These are phyloP conservation scores for Aphelenchoides avenae DNA, from an alignment of 1,140 invertebrate species.

Conservation along the genomic window DNA sequence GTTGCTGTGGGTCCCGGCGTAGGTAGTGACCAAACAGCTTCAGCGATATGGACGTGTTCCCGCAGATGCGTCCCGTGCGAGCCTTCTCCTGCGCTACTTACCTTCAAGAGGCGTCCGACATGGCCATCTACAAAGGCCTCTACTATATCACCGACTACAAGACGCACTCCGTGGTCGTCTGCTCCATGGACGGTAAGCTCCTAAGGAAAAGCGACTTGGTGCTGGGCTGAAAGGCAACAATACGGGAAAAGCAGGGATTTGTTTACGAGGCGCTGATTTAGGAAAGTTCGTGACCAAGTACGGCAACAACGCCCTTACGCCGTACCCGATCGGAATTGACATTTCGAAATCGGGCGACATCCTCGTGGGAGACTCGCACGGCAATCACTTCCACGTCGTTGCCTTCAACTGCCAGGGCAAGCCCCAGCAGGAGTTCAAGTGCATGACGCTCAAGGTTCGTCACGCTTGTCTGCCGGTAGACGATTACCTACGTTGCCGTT, in stretches of 20 bases:
- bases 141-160: slow-evolving; percentile 38
- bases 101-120: slow-evolving; percentile 29
- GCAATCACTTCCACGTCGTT: slow-evolving; percentile 33
- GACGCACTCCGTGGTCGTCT: slow-evolving; percentile 27
- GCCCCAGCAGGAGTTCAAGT: slow-evolving; percentile 22
- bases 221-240: too few relatives aligned
- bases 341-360: slow-evolving; percentile 31
- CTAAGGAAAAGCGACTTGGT: too few relatives aligned
- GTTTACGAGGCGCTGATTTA: slow-evolving; percentile 3
- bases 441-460: slow-evolving; percentile 22
- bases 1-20: too few relatives aligned
- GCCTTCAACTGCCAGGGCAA: slow-evolving; percentile 25
- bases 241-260: too few relatives aligned
- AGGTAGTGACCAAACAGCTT: too few relatives aligned
- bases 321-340: slow-evolving; percentile 34
- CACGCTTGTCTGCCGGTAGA: background rate
- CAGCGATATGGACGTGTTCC: slow-evolving; percentile 24
- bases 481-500: slow-evolving; percentile 8
- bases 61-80: slow-evolving; percentile 14
- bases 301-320: slow-evolving; percentile 18
- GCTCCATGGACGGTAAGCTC: slow-evolving; percentile 24
- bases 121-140: slow-evolving; percentile 28
- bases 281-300: slow-evolving; percentile 28
- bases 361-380: slow-evolving; percentile 30
- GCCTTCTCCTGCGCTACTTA: slow-evolving; percentile 27